phyloP scores from a whole-genome alignment of 2,797 vertebrate genomes.

The Propithecus deckenii region DNA sequence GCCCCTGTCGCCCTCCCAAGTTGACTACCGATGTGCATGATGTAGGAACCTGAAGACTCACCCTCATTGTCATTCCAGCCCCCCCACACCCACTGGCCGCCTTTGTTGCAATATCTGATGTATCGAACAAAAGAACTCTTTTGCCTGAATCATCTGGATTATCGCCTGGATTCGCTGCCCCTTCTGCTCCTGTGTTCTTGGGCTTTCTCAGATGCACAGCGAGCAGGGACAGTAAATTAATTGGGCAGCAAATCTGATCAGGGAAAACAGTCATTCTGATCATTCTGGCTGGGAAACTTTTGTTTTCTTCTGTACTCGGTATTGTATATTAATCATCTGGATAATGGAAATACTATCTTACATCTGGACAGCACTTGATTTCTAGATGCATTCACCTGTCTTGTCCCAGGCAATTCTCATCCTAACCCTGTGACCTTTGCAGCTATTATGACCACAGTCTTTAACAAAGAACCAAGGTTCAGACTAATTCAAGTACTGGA shows the following conservation, averaged over 20 bases:
- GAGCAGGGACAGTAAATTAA: not conserved
- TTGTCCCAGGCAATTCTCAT: not conserved
- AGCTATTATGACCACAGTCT: not conserved
- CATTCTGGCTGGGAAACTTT: not conserved
- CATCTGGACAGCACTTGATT: not conserved
- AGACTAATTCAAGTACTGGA: not conserved
- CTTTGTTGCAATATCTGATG: not conserved
- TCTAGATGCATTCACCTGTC: not conserved
- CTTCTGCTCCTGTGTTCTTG: not conserved
- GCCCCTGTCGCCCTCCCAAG: rapidly evolving
- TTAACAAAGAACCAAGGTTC: not conserved
- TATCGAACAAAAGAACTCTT: not conserved
- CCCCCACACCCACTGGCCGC: not conserved
- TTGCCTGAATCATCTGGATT: not conserved
- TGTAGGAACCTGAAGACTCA: not conserved
- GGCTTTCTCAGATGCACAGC: not conserved
- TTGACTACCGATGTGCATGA: not conserved
- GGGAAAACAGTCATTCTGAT: not conserved
- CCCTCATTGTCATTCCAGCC: not conserved
- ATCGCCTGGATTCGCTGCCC: not conserved
- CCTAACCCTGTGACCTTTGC: not conserved
- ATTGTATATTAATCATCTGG: not conserved
- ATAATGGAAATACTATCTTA: not conserved
- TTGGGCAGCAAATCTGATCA: not conserved
- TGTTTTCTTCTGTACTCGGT: not conserved